These are phyloP conservation scores for Heterodera carotae DNA, from an alignment of 1,140 invertebrate genomes.

Conservation along the genomic window DNA sequence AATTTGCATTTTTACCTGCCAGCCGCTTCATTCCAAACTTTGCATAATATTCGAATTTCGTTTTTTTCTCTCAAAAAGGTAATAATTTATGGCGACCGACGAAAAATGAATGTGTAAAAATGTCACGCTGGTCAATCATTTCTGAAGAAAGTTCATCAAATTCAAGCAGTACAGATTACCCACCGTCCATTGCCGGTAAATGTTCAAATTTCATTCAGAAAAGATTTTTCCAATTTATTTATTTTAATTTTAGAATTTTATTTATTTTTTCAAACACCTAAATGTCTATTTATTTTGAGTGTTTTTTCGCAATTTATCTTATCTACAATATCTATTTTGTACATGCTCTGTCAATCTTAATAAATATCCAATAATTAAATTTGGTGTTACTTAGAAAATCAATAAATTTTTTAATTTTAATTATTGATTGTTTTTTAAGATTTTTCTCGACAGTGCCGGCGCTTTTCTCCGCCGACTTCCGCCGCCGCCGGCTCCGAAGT, in stretches of 20 bases:
- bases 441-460: not conserved
- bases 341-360: no score
- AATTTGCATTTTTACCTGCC: not conserved
- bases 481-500: not conserved
- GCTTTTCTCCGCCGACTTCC: slow-evolving; percentile 13
- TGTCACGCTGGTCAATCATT: not conserved
- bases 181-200: not conserved
- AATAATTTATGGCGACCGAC: not conserved
- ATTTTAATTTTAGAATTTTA: no score
- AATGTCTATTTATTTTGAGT: no score
- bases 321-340: no score
- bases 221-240: no score
- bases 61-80: not conserved
- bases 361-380: no score
- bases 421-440: not conserved
- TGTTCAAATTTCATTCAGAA: no score
- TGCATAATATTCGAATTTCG: not conserved
- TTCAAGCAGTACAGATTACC: not conserved
- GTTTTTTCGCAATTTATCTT: no score
- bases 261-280: not conserved
- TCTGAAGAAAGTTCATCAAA: not conserved
- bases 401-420: not conserved
- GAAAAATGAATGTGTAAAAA: not conserved
- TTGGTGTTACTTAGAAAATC: no score
- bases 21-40: not conserved